Evolutionary conservation across 2,888 invertebrate genomes (phyloP).

Genomic region (Rhaphigaster nebulosa): DNA sequence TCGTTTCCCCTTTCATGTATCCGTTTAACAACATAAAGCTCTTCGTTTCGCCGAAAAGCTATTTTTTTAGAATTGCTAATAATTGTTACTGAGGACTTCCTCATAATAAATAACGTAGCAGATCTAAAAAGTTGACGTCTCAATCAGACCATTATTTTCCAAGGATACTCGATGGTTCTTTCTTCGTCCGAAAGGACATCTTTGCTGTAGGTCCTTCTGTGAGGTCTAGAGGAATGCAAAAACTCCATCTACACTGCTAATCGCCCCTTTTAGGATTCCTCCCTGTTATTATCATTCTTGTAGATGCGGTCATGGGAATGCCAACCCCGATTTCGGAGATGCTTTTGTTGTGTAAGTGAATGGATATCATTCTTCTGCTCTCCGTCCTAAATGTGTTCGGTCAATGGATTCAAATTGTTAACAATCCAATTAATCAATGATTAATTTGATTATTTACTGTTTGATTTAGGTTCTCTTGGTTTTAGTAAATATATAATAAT

Average conservation of each 20-base stretch:
- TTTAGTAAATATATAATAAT: too few species aligned
- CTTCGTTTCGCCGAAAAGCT: not conserved
- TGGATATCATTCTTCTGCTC: not conserved
- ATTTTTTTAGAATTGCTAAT: not conserved
- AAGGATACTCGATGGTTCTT: not conserved
- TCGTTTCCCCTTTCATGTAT: not conserved
- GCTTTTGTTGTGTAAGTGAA: not conserved
- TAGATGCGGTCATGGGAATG: constrained; percentile 15
- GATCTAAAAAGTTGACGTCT: constrained; percentile 3
- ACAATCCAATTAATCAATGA: too few species aligned
- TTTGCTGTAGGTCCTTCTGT: constrained; percentile 27
- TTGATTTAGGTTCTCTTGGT: too few species aligned
- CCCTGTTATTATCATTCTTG: constrained; percentile 39
- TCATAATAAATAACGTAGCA: not conserved
- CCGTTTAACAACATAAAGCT: not conserved
- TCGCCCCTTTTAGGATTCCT: constrained; percentile 38
- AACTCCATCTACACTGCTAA: constrained; percentile 49
- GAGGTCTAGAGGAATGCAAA: constrained; percentile 48
- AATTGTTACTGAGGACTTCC: not conserved
- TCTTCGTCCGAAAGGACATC: not conserved
- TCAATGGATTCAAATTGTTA: not conserved
- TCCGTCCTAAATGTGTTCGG: not conserved
- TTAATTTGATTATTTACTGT: too few species aligned
- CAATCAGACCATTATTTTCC: constrained; percentile 14
- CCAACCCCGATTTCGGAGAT: not conserved